A percentile compares a stretch with the other conserved stretches of the same genome.
Evolutionary conservation across 2,888 invertebrate species (phyloP).

Genomic region (Drosophila kuntzei): DNA sequence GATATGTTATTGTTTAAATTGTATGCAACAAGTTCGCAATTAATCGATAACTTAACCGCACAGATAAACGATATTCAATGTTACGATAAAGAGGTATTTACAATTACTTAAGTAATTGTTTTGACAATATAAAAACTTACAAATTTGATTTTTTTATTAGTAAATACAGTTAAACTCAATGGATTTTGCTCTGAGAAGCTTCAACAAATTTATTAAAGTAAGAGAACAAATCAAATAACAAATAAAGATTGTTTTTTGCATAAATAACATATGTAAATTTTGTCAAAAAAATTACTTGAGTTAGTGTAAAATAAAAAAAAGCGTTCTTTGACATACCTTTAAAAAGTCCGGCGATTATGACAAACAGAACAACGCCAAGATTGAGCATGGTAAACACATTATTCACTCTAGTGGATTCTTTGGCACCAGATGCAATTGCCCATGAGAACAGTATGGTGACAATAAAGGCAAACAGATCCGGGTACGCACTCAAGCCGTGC

Average conservation of each 20-base stretch:
- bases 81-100: background rate
- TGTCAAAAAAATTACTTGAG: too few species aligned
- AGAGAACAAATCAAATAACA: too few species aligned
- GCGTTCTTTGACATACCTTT: constrained; percentile 87
- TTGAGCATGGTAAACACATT: constrained; percentile 95
- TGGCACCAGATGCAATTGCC: constrained; percentile 93
- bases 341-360: constrained; percentile 91
- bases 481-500: constrained; percentile 89
- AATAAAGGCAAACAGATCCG: constrained; percentile 91
- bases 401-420: constrained; percentile 94
- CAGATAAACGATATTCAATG: background rate
- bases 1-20: background rate
- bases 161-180: too few species aligned
- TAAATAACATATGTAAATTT: too few species aligned
- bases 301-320: too few species aligned
- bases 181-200: too few species aligned
- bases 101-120: too few species aligned
- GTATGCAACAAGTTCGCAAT: background rate
- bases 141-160: too few species aligned
- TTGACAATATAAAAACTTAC: too few species aligned
- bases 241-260: too few species aligned
- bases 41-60: constrained; percentile 1
- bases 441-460: constrained; percentile 90
- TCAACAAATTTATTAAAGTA: too few species aligned
- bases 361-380: constrained; percentile 92